Base-by-base conservation (phyloP, 2,113 vertebrate species). In the Motacilla alba region DNA sequence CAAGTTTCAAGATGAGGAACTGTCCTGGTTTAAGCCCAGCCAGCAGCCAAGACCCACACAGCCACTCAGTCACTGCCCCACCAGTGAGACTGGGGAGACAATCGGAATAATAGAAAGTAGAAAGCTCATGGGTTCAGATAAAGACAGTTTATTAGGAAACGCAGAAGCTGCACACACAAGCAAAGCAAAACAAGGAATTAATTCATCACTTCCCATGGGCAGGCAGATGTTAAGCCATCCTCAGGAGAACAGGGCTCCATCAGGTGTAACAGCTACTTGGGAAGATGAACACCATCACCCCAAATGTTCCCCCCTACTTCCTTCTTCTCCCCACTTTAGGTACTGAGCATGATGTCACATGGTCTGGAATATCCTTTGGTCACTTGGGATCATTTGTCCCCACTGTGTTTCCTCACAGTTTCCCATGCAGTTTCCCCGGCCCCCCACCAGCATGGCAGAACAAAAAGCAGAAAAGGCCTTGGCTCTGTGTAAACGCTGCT, bases 11-110 rank as follows among this genome's bases (percentile, higher is more conserved):
- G 35, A 33, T 50, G 35, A 72, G 47, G 31, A 56, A 17, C 18
- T 63, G 31, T 43, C 27, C 18, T 63, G 49, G 22, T 49, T 69
- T 63, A 69, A 63, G 21, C 15, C 26, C 35, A 68, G 55, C 21
- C 63, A 55, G 63, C 11, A 41, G 20, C 70, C 21, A 27, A 35
- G 26, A 6, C 26, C 30, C 41, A 16, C 0, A 0, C 47, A 43
- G 21, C 30, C 0, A 0, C 63, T 63, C 15, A 13, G 31, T 49
- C 72, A 70, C 26, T 63, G 31, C 27, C 15, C 35, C 49, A 28
- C 8, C 31, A 9, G 26, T 33, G 37, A 43, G 27, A 56, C 0
- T 5, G 1, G 43, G 18, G 22, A 37, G 15, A 49, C 4, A 77
- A 33, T 9, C 9, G 41, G 31, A 63, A 55, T 12, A n/a, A 39